A percentile compares a stretch with the other conserved stretches of the same genome.
Evolutionary conservation across 2,113 vertebrate genomes (phyloP).

Genomic region (Limanda limanda): DNA sequence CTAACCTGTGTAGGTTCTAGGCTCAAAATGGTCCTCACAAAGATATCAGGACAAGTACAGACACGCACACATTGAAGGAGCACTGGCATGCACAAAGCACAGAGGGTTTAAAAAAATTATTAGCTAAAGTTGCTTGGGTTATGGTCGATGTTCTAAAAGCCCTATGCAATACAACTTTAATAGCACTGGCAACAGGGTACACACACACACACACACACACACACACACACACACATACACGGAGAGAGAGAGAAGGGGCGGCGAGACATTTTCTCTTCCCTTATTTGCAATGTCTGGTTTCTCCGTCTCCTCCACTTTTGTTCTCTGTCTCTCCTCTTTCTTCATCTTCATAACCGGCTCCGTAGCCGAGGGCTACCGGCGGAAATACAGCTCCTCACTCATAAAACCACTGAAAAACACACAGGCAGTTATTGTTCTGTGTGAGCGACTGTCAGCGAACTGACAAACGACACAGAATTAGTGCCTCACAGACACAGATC

Average conservation of each 20-base stretch:
- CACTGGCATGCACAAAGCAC: slow-evolving; percentile 64
- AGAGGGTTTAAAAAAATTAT: slow-evolving; percentile 76
- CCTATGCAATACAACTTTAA: slow-evolving; percentile 76
- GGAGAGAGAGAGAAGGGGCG: background rate
- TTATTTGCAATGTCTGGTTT: slow-evolving; percentile 63
- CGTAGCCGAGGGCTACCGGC: slow-evolving; percentile 41
- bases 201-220: slow-evolving; percentile 32
- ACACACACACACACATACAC: background rate
- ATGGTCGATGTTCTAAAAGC: slow-evolving; percentile 77
- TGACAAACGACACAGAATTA: slow-evolving; percentile 66
- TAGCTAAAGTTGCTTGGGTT: slow-evolving; percentile 73
- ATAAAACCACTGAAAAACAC: slow-evolving; percentile 65
- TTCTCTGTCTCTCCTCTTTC: slow-evolving; percentile 49
- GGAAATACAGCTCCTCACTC: slow-evolving; percentile 52
- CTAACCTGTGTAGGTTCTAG: no score
- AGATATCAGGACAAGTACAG: background rate
- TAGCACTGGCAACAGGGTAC: slow-evolving; percentile 65
- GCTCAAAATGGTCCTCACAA: no score
- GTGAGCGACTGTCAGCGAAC: slow-evolving; percentile 53
- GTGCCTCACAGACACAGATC: slow-evolving; percentile 38
- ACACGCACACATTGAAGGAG: slow-evolving; percentile 29
- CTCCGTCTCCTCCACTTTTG: slow-evolving; percentile 60
- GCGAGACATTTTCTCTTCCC: slow-evolving; percentile 48
- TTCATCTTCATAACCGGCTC: slow-evolving; percentile 31
- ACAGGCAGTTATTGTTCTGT: slow-evolving; percentile 62